A percentile compares a stretch with the other conserved stretches of the same genome.
These are phyloP conservation scores for Brachionus calyciflorus DNA, from an alignment of 1,140 invertebrate species.

Conservation along the genomic window DNA sequence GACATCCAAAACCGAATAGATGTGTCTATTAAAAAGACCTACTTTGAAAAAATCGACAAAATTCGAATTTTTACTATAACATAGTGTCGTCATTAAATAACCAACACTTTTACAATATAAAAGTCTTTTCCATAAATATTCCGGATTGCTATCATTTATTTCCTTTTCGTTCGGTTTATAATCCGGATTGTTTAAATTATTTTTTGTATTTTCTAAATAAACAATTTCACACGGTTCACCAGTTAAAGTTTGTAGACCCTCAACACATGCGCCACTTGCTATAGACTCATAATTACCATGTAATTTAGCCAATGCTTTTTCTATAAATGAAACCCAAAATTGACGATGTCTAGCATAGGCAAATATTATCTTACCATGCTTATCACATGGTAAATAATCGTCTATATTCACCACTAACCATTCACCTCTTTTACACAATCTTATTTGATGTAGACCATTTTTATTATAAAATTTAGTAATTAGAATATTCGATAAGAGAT, in stretches of 20 bases:
- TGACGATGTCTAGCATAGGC: constrained; percentile 90
- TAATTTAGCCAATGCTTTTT: constrained; percentile 95
- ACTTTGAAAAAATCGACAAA: constrained; percentile 58
- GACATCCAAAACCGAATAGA: constrained; percentile 95
- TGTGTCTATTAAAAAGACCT: constrained; percentile 84
- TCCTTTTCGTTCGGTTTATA: not conserved
- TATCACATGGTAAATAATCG: constrained; percentile 88
- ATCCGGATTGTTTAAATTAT: not conserved
- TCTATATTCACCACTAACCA: constrained; percentile 94
- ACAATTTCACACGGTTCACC: constrained; percentile 65
- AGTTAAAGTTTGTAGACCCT: constrained; percentile 87
- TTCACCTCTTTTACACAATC: constrained; percentile 83
- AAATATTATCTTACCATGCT: constrained; percentile 51
- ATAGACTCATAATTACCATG: constrained; percentile 91
- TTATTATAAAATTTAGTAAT: constrained; percentile 79
- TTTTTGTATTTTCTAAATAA: constrained; percentile 15
- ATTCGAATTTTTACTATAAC: constrained; percentile 50
- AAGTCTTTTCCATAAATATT: constrained; percentile 5
- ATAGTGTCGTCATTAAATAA: constrained; percentile 35
- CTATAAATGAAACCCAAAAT: constrained; percentile 94
- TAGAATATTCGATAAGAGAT: constrained; percentile 84
- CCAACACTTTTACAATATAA: not conserved
- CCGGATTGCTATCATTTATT: not conserved
- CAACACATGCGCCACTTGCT: constrained; percentile 87
- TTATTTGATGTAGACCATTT: constrained; percentile 81